Evolutionary conservation across 1,140 invertebrate species (phyloP).

Genomic region (Nasonia longicornis): DNA sequence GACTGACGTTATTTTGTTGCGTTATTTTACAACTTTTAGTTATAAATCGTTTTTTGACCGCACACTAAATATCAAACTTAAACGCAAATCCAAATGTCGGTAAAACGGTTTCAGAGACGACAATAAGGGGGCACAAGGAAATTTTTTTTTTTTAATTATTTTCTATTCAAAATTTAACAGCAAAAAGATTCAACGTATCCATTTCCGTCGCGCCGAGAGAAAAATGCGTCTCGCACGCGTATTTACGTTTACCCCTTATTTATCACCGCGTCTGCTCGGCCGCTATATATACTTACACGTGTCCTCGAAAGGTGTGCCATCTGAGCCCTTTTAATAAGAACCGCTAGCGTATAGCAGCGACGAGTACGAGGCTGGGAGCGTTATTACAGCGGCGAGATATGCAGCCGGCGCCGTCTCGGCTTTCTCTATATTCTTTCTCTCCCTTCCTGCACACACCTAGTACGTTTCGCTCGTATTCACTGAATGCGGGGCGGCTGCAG

Average conservation of each 20-base stretch:
- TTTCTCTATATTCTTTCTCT: background rate
- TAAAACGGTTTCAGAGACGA: too few relatives aligned
- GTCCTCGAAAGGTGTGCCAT: constrained; percentile 12
- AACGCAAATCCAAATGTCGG: too few relatives aligned
- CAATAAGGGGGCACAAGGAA: too few relatives aligned
- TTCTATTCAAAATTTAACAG: too few relatives aligned
- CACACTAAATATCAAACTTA: too few relatives aligned
- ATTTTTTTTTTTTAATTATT: too few relatives aligned
- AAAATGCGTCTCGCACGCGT: too few relatives aligned
- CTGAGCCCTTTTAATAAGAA: constrained; percentile 43
- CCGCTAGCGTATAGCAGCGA: background rate
- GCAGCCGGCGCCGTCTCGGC: background rate
- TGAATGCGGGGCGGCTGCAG: background rate
- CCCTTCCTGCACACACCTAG: background rate
- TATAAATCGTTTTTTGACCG: too few relatives aligned
- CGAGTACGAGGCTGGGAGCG: background rate
- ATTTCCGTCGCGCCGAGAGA: too few relatives aligned
- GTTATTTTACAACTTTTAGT: too few relatives aligned
- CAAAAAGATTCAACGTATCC: too few relatives aligned
- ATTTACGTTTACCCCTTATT: constrained; percentile 31
- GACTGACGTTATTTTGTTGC: too few relatives aligned
- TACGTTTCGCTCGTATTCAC: background rate
- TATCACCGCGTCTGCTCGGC: background rate
- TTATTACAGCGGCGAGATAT: constrained; percentile 20
- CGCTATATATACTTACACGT: background rate